Conservation (phyloP, 2,113 vertebrate species). For the Corythaixoides concolor region DNA sequence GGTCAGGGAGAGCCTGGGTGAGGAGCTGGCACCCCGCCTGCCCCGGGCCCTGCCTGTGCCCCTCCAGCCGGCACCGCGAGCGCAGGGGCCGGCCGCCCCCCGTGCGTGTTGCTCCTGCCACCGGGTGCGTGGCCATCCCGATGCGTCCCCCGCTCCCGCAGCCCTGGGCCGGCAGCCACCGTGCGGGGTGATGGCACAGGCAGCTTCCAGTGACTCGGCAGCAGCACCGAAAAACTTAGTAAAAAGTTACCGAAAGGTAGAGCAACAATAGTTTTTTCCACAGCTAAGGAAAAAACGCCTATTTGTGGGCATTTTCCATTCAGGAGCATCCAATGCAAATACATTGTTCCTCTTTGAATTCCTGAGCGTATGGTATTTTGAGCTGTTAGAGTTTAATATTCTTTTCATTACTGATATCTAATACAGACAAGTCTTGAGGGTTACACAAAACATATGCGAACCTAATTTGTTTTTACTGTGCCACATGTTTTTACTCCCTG, state of each 20-base stretch:
- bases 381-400: conserved; percentile 60
- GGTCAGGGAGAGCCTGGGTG: background rate
- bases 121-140: rapidly evolving
- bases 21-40: background rate
- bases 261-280: background rate
- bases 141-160: rapidly evolving
- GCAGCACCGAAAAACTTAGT: background rate
- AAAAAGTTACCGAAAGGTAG: background rate
- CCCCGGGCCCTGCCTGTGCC: background rate
- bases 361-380: conserved; percentile 16
- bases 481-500: conserved; percentile 66
- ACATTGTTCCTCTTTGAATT: conserved; percentile 50
- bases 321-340: conserved; percentile 40
- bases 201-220: background rate
- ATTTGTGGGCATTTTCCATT: conserved; percentile 54
- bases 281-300: background rate
- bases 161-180: background rate
- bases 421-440: conserved; percentile 59
- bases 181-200: rapidly evolving
- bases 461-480: conserved; percentile 66
- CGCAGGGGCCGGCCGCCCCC: background rate
- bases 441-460: conserved; percentile 68
- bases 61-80: rapidly evolving
- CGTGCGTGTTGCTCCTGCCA: rapidly evolving
- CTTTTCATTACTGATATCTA: conserved; percentile 65